Percentiles rank a stretch among this genome's conserved stretches.
Conservation (phyloP, 2,888 invertebrate genomes). For the Luperina nickerlii region DNA sequence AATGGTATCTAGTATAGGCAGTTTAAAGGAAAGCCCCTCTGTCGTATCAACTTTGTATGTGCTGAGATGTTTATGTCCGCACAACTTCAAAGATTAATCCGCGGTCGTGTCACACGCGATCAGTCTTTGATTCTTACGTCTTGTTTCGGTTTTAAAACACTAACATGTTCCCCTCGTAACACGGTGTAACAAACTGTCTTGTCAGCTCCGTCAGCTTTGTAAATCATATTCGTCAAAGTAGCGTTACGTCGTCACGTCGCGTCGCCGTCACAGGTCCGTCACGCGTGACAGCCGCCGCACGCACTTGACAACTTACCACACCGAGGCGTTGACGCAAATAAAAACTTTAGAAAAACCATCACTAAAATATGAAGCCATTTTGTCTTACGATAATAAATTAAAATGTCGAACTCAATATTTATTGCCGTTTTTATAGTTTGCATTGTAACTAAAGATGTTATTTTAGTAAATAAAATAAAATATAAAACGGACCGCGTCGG, state of each 20-base stretch:
- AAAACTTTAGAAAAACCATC: slow-evolving; percentile 64
- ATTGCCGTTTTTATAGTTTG: slow-evolving; percentile 78
- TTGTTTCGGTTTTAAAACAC: slow-evolving; percentile 37
- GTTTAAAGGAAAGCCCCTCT: no score
- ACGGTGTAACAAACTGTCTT: slow-evolving; percentile 60
- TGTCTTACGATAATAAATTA: slow-evolving; percentile 77
- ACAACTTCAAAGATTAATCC: slow-evolving; percentile 57
- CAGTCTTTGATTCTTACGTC: slow-evolving; percentile 40
- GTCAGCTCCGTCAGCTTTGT: slow-evolving; percentile 65
- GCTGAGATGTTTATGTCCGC: slow-evolving; percentile 56
- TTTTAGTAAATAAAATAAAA: slow-evolving; percentile 84
- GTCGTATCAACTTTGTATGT: no score
- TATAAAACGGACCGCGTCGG: slow-evolving; percentile 60
- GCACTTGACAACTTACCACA: slow-evolving; percentile 62
- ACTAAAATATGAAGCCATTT: slow-evolving; percentile 70
- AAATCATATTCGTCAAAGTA: slow-evolving; percentile 68
- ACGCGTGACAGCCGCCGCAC: slow-evolving; percentile 29
- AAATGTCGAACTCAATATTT: slow-evolving; percentile 79
- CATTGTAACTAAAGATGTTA: slow-evolving; percentile 82
- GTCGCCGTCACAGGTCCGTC: slow-evolving; percentile 27
- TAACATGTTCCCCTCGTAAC: slow-evolving; percentile 39
- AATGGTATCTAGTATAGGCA: no score
- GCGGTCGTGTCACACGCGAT: slow-evolving; percentile 43
- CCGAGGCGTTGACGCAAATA: slow-evolving; percentile 66
- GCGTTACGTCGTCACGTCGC: slow-evolving; percentile 34